Conservation (phyloP, 2,113 vertebrate species). For the Lucifuga dentata region DNA sequence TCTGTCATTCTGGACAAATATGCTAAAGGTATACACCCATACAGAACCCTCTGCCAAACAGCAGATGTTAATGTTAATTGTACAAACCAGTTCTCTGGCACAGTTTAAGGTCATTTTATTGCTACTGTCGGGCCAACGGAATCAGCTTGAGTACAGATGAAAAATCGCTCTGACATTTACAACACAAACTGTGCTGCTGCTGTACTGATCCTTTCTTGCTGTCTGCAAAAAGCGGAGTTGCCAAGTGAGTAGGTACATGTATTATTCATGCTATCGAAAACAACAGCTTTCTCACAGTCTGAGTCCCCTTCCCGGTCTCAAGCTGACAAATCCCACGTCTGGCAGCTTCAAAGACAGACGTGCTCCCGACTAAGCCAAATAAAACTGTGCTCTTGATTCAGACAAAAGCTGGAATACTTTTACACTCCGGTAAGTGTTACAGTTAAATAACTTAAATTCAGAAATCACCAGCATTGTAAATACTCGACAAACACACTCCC, state of each 20-base stretch:
- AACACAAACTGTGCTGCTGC: slow-evolving; percentile 19
- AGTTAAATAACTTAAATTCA: slow-evolving; percentile 4
- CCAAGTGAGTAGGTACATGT: slow-evolving; percentile 49
- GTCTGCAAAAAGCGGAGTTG: slow-evolving; percentile 21
- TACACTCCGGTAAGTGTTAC: slow-evolving; percentile 1
- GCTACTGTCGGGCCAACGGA: slow-evolving; percentile 12
- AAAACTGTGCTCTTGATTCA: slow-evolving; percentile 7
- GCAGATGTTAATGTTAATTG: slow-evolving; percentile 4
- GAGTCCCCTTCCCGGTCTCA: slow-evolving; percentile 31
- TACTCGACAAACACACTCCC: neutral
- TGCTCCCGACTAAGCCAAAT: slow-evolving; percentile 21
- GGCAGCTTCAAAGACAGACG: slow-evolving; percentile 24
- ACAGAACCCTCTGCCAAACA: too few species aligned
- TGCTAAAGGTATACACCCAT: too few species aligned
- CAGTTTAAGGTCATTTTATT: slow-evolving; percentile 17
- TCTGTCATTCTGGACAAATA: too few species aligned
- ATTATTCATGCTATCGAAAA: slow-evolving; percentile 49
- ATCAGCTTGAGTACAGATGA: slow-evolving; percentile 12
- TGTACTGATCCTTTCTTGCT: slow-evolving; percentile 30
- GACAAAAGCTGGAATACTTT: too few species aligned
- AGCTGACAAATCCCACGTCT: slow-evolving; percentile 23
- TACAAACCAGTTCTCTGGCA: neutral
- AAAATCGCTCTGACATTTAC: slow-evolving; percentile 38
- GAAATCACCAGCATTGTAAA: slow-evolving; percentile 7
- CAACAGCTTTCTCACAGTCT: slow-evolving; percentile 35